Conservation (phyloP, 1,140 invertebrate species). For the Ectropis grisescens region DNA sequence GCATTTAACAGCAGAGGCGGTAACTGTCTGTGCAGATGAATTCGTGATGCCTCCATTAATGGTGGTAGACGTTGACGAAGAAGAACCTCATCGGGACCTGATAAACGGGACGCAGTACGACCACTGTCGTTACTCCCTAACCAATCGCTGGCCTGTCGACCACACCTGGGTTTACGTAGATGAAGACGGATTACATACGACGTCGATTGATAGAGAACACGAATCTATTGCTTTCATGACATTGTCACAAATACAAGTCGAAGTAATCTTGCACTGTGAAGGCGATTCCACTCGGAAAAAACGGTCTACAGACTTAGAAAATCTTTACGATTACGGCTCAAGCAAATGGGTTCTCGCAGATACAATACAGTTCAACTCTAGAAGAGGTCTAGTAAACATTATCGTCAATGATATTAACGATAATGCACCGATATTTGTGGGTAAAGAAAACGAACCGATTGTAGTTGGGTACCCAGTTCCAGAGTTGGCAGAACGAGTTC, state of each 20-base stretch:
- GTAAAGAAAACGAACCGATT: slow-evolving; percentile 41
- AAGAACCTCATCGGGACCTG: slow-evolving; percentile 38
- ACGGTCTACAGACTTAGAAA: slow-evolving; percentile 22
- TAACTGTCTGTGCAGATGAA: slow-evolving; percentile 25
- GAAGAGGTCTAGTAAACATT: slow-evolving; percentile 50
- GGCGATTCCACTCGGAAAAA: slow-evolving; percentile 23
- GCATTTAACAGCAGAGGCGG: slow-evolving; percentile 28
- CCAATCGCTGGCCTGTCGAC: slow-evolving; percentile 39
- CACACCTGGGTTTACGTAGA: slow-evolving; percentile 51
- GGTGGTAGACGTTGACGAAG: slow-evolving; percentile 47
- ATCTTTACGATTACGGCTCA: slow-evolving; percentile 38
- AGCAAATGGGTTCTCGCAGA: slow-evolving; percentile 53
- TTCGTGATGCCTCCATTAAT: slow-evolving; percentile 39
- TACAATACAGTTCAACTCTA: slow-evolving; percentile 36
- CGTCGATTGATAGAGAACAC: slow-evolving; percentile 54
- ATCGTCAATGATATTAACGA: slow-evolving; percentile 69
- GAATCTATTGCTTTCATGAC: slow-evolving; percentile 60
- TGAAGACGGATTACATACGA: slow-evolving; percentile 32
- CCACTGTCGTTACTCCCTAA: slow-evolving; percentile 34
- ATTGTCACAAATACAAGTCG: slow-evolving; percentile 59
- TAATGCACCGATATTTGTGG: slow-evolving; percentile 54
- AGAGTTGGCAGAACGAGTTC: slow-evolving; percentile 40
- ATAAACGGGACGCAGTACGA: slow-evolving; percentile 23
- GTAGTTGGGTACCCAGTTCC: slow-evolving; percentile 56
- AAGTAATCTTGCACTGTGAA: slow-evolving; percentile 39